These are phyloP conservation scores for Drosophila neotestacea DNA, from an alignment of 2,888 invertebrate genomes.

Conservation along the genomic window DNA sequence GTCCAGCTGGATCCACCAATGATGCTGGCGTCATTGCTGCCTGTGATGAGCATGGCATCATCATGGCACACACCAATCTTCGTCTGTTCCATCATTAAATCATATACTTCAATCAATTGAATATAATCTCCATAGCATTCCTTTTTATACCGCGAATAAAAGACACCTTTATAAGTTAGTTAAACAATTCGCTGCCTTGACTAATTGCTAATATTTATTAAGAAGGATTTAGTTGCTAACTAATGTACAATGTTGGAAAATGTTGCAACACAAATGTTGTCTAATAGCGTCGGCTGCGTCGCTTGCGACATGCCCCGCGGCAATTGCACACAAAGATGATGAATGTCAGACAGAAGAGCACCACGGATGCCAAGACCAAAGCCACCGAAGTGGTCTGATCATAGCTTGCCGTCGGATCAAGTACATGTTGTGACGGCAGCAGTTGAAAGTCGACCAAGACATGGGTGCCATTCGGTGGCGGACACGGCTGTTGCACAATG, in stretches of 20 bases:
- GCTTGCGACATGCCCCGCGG: constrained; percentile 81
- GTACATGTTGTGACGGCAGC: constrained; percentile 86
- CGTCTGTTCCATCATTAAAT: constrained; percentile 96
- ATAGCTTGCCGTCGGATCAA: constrained; percentile 86
- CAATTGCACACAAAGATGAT: constrained; percentile 88
- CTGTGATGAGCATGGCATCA: constrained; percentile 95
- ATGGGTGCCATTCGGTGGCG: constrained; percentile 92
- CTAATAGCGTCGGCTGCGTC: constrained; percentile 65
- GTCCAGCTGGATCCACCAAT: constrained; percentile 97
- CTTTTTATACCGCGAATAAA: constrained; percentile 31
- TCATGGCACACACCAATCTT: constrained; percentile 94
- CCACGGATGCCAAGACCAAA: constrained; percentile 87
- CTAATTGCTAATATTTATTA: constrained; percentile 70
- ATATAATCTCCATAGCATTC: constrained; percentile 5
- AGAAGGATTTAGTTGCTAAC: constrained; percentile 68
- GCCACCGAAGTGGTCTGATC: constrained; percentile 87
- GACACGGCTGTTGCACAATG: constrained; percentile 93
- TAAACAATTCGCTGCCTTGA: constrained; percentile 67
- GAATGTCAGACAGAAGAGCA: constrained; percentile 88
- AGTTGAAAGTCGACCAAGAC: constrained; percentile 87
- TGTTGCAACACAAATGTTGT: constrained; percentile 10
- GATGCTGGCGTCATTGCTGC: constrained; percentile 95
- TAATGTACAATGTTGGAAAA: constrained; percentile 64
- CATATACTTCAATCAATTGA: constrained; percentile 82
- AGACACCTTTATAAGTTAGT: constrained; percentile 59